Conservation (phyloP, 2,888 invertebrate species). For the Sminthurinus aureus region DNA sequence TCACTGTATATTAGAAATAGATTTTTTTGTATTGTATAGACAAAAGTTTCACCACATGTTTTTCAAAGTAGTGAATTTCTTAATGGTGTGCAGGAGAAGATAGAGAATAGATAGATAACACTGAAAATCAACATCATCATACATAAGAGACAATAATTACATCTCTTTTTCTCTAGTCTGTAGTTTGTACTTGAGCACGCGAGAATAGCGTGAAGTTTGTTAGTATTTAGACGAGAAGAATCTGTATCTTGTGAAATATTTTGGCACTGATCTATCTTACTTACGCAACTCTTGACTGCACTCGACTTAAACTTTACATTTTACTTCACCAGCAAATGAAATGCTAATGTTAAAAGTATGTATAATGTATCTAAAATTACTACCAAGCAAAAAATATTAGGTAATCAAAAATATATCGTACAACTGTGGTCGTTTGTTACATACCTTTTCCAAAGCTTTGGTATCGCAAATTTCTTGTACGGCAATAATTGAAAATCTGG, state of each 20-base stretch:
- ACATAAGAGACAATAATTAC: neutral
- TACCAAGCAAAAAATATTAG: neutral
- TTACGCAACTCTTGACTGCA: neutral
- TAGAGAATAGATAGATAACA: neutral
- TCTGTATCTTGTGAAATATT: neutral
- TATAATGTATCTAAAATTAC: conserved; percentile 14
- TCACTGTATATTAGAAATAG: too few relatives aligned
- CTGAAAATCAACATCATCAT: neutral
- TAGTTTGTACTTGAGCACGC: too few relatives aligned
- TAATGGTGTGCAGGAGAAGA: too few relatives aligned
- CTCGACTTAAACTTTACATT: neutral
- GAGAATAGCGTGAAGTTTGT: neutral
- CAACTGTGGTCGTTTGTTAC: neutral
- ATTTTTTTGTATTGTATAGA: too few relatives aligned
- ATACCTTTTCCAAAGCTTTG: conserved; percentile 73
- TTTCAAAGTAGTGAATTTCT: too few relatives aligned
- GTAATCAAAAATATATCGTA: neutral
- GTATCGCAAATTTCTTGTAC: conserved; percentile 76
- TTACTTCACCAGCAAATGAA: too few relatives aligned
- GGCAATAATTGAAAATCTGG: conserved; percentile 76
- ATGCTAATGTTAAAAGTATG: too few relatives aligned
- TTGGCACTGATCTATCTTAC: conserved; percentile 7
- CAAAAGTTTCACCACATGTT: too few relatives aligned
- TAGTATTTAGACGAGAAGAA: neutral
- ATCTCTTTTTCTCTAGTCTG: too few relatives aligned